phyloP scores from a whole-genome alignment of 2,113 vertebrate genomes.

The Caracal caracal region DNA sequence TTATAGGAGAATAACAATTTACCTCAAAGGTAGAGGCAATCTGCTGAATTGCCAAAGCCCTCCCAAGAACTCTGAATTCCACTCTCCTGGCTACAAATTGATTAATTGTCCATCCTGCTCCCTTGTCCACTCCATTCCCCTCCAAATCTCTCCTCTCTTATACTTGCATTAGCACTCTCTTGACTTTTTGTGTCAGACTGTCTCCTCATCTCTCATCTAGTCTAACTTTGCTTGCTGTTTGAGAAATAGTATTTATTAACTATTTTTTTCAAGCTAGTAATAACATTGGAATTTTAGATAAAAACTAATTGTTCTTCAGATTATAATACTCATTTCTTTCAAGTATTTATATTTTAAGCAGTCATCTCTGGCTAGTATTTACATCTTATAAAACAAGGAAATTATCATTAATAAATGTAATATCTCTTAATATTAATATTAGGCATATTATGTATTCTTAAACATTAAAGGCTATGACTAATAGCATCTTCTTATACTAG shows the following conservation, averaged over 20 bases:
- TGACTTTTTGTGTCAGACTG: neutral
- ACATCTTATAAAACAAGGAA: neutral
- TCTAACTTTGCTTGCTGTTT: neutral
- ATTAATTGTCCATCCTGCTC: too few species aligned
- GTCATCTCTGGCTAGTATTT: constrained; percentile 14
- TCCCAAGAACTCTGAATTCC: neutral
- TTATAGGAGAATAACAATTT: neutral
- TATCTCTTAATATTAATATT: neutral
- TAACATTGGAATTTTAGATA: constrained; percentile 31
- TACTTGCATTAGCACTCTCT: neutral
- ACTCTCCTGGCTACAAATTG: neutral
- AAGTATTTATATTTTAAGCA: constrained; percentile 47
- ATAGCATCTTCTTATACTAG: neutral
- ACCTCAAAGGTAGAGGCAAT: neutral
- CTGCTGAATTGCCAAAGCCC: neutral
- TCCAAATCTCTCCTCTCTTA: neutral
- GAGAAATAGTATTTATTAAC: neutral
- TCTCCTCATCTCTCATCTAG: neutral
- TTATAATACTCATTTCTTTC: neutral
- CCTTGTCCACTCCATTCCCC: too few species aligned
- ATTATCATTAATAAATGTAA: constrained; percentile 4
- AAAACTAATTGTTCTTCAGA: constrained; percentile 47
- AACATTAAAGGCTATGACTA: constrained; percentile 46
- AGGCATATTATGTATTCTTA: constrained; percentile 33
- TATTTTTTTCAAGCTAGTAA: constrained; percentile 19